A percentile compares a stretch with the other conserved stretches of the same genome.
phyloP scores from a whole-genome alignment of 1,140 invertebrate genomes.

The Zaprionus lachaisei region DNA sequence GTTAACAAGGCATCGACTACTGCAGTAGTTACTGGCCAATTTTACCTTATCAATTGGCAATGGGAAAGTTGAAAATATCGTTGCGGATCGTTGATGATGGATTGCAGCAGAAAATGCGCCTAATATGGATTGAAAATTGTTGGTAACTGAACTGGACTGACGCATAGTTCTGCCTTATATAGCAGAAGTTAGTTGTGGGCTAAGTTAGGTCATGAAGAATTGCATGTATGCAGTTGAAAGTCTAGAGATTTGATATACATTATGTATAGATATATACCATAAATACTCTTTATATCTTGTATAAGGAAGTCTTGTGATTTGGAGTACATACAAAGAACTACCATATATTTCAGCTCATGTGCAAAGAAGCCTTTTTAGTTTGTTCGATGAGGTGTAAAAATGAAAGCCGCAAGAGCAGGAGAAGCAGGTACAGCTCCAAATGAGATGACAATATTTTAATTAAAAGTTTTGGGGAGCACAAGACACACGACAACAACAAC shows the following conservation, averaged over 20 bases:
- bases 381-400: neutral
- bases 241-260: neutral
- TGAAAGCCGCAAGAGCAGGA: constrained; percentile 46
- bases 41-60: constrained; percentile 41
- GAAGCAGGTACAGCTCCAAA: constrained; percentile 29
- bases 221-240: neutral
- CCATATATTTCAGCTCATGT: neutral
- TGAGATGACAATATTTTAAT: constrained; percentile 76
- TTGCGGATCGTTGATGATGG: constrained; percentile 48
- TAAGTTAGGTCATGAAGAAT: neutral
- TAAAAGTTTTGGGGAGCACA: constrained; percentile 70
- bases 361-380: neutral
- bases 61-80: constrained; percentile 45
- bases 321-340: too few species aligned
- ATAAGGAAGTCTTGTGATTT: neutral
- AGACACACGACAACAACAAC: constrained; percentile 69
- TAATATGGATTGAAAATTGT: constrained; percentile 1
- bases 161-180: constrained; percentile 18
- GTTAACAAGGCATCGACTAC: constrained; percentile 8
- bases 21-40: constrained; percentile 19
- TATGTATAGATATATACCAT: too few species aligned
- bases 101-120: constrained; percentile 24
- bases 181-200: neutral
- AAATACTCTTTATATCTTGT: too few species aligned
- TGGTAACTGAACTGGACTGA: neutral